phyloP scores from a whole-genome alignment of 2,797 vertebrate genomes.

The Schizothorax lantsangensis region DNA sequence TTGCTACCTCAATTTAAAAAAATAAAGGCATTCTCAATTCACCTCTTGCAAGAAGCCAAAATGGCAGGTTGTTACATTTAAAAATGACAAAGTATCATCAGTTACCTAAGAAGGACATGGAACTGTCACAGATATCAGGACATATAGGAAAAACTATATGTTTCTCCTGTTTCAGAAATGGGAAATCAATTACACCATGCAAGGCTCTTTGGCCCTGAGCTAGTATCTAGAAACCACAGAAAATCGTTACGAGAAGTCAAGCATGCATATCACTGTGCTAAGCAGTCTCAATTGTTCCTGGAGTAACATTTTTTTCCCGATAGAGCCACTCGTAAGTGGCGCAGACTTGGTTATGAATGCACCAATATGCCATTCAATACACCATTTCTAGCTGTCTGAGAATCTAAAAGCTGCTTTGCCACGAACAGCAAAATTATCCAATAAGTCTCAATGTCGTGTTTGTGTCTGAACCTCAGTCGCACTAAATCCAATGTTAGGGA shows the following conservation, averaged over 20 bases:
- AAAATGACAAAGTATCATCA: not conserved
- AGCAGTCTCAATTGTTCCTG: not conserved
- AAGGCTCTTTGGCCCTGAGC: constrained; percentile 63
- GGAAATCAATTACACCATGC: constrained; percentile 73
- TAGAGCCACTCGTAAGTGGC: constrained; percentile 42
- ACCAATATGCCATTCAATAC: constrained; percentile 54
- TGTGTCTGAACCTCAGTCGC: constrained; percentile 70
- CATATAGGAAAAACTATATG: constrained; percentile 60
- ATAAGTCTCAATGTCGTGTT: constrained; percentile 54
- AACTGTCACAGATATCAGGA: constrained; percentile 24
- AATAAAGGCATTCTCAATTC: not conserved
- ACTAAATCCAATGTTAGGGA: constrained; percentile 69
- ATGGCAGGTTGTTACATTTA: not conserved
- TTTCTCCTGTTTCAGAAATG: constrained; percentile 74
- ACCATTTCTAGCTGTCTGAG: constrained; percentile 64
- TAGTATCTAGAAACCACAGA: constrained; percentile 69
- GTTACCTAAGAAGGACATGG: constrained; percentile 28
- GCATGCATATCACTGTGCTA: constrained; percentile 14
- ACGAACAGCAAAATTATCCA: constrained; percentile 66
- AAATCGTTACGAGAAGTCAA: constrained; percentile 64
- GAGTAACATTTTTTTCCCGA: not conserved
- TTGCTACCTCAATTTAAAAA: not conserved
- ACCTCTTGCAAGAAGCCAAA: not conserved
- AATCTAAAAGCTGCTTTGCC: constrained; percentile 72
- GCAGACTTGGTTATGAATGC: constrained; percentile 41